Conservation (phyloP, 2,797 vertebrate genomes). For the Sternarchorhynchus goeldii region DNA sequence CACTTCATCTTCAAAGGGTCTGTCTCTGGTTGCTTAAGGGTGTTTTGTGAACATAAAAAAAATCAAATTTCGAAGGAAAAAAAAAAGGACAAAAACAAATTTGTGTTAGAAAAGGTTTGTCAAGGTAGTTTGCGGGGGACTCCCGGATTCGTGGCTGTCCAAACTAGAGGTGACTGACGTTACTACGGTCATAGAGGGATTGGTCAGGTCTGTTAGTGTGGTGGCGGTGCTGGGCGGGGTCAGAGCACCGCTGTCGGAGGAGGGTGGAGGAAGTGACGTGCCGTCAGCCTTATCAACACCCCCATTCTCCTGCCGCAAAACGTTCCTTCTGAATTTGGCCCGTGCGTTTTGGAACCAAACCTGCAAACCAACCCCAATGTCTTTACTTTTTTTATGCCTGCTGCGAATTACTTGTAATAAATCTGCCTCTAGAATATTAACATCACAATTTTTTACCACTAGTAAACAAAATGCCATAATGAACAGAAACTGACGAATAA, state of each 20-base stretch:
- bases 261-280: constrained; percentile 94
- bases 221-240: constrained; percentile 96
- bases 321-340: constrained; percentile 99
- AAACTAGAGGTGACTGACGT: constrained; percentile 97
- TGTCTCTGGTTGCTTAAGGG: constrained; percentile 82
- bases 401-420: constrained; percentile 47
- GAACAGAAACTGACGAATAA: constrained; percentile 12
- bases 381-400: constrained; percentile 84
- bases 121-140: constrained; percentile 99
- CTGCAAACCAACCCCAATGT: constrained; percentile 99
- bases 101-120: constrained; percentile 99
- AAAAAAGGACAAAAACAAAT: constrained; percentile 59
- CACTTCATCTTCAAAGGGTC: constrained; percentile 82
- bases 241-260: constrained; percentile 97
- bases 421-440: constrained; percentile 51
- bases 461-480: constrained; percentile 46
- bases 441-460: constrained; percentile 45
- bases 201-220: constrained; percentile 99
- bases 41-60: constrained; percentile 66
- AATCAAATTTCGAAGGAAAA: constrained; percentile 57
- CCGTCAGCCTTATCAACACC: constrained; percentile 99
- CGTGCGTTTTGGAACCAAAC: constrained; percentile 99
- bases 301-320: constrained; percentile 99
- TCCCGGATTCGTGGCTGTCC: constrained; percentile 99
- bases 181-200: constrained; percentile 98